A percentile compares a stretch with the other conserved stretches of the same genome.
These are phyloP conservation scores for Syrista parreyssii DNA, from an alignment of 2,888 invertebrate genomes.

Conservation along the genomic window DNA sequence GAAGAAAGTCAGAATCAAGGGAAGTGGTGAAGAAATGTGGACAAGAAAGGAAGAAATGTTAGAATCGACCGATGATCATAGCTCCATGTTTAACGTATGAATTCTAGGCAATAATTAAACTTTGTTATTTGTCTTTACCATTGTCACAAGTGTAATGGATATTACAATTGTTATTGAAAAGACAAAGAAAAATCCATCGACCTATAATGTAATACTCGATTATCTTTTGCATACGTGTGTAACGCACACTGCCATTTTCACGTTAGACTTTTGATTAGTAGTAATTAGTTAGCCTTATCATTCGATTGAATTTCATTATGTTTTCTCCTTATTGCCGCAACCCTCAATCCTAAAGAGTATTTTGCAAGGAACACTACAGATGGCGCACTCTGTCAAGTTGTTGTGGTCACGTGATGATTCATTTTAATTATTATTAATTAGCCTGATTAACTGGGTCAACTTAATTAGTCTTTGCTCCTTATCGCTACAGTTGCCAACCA, in stretches of 20 bases:
- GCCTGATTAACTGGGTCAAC: not conserved
- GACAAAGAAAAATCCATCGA: not conserved
- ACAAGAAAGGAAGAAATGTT: not conserved
- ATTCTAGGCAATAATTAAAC: slow-evolving; percentile 43
- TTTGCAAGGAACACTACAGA: not conserved
- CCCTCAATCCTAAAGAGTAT: not conserved
- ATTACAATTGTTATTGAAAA: slow-evolving; percentile 54
- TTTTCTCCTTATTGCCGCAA: not conserved
- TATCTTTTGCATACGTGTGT: not conserved
- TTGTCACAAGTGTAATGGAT: slow-evolving; percentile 46
- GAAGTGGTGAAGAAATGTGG: not conserved
- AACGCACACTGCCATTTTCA: not conserved
- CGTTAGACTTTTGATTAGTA: not conserved
- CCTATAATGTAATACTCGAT: not conserved
- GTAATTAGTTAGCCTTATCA: not conserved
- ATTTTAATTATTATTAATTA: not conserved
- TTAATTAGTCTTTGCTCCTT: slow-evolving; percentile 46
- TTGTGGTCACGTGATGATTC: not conserved
- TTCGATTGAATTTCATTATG: not conserved
- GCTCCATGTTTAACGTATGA: slow-evolving; percentile 7
- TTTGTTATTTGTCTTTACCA: slow-evolving; percentile 52
- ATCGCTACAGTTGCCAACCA: slow-evolving; percentile 57
- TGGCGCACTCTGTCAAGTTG: not conserved
- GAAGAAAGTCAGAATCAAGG: not conserved
- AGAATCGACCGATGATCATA: not conserved